A percentile compares a stretch with the other conserved stretches of the same genome.
Evolutionary conservation across 2,113 vertebrate species (phyloP).

Genomic region (Tragelaphus scriptus): DNA sequence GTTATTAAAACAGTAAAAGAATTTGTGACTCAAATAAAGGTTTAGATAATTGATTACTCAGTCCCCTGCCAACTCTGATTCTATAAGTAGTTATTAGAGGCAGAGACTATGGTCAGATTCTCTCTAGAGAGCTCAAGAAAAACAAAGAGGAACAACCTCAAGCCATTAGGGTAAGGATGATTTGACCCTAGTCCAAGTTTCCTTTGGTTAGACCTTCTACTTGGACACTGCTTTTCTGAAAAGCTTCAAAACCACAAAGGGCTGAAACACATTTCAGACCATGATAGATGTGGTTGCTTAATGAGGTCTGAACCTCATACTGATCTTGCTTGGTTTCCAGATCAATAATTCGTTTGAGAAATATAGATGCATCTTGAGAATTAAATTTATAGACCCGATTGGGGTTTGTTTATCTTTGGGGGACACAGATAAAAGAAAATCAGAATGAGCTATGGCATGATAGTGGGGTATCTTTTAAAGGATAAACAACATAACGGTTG

Average conservation of each 20-base stretch:
- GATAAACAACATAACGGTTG: neutral
- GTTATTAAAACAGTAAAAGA: neutral
- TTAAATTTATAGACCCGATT: neutral
- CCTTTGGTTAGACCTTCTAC: neutral
- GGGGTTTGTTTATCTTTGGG: constrained; percentile 32
- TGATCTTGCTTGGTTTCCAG: neutral
- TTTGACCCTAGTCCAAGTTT: constrained; percentile 48
- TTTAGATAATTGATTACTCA: neutral
- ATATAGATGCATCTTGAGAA: neutral
- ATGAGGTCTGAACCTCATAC: neutral
- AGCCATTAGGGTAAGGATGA: neutral
- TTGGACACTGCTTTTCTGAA: constrained; percentile 12
- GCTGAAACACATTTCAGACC: neutral
- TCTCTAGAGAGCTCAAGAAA: constrained; percentile 41
- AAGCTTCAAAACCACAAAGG: neutral
- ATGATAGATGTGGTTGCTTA: constrained; percentile 9
- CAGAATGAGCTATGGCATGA: neutral
- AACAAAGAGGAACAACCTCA: constrained; percentile 40
- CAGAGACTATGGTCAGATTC: neutral
- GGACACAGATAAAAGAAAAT: constrained; percentile 12
- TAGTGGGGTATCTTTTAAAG: neutral
- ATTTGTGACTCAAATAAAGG: neutral
- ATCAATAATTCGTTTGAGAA: constrained; percentile 42
- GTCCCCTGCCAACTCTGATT: neutral
- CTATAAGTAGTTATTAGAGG: neutral